Evolutionary conservation across 2,113 vertebrate species (phyloP), one percentile per base, ranked within the genome.

Genomic region (Spheniscus mendiculus): DNA sequence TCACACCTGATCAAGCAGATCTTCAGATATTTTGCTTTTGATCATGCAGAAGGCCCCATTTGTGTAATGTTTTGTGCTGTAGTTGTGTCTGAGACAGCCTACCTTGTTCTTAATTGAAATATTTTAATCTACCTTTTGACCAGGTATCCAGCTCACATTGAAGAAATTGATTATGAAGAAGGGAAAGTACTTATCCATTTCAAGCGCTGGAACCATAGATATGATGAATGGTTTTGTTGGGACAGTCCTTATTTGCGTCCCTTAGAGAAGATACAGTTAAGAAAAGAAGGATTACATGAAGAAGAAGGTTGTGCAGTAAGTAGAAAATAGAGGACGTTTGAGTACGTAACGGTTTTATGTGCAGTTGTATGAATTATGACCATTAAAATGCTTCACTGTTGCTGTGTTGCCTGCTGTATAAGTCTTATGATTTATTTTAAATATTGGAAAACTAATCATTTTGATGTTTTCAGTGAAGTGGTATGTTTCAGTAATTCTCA

Each of bases 161-260:
- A 99, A 98, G 99, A 99, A 92, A 99, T 99, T 47, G 99, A 99
- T 97, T 99, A 98, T 87, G 99, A 99, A 74, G 99, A 99, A 93
- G 99, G 99, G 90, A 99, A 98, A 90, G 98, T 99, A 23, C 98
- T 99, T 94, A 98, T 99, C 90, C 99, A 99, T 96, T 99, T 99
- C 96, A 99, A 99, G 19, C 99, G 99, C 94, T 99, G 99, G 99
- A 99, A 99, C 97, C 99, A 99, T 49, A 98, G 99, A 63, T 99
- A 99, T 0, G 98, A 99, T 77, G 99, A 99, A 76, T 99, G 99
- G 99, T 99, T 99, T 89, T 99, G 99, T 62, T 99, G 99, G 99
- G 99, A 98, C 96, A 99, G 99, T 42, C 98, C 99, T 47, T 99
- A 99, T 87, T 97, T 99, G 61, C 98, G 99, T 40, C 99, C 99